A percentile compares a stretch with the other conserved stretches of the same genome.
phyloP scores from a whole-genome alignment of 2,113 vertebrate genomes.

The Labeo catla region DNA sequence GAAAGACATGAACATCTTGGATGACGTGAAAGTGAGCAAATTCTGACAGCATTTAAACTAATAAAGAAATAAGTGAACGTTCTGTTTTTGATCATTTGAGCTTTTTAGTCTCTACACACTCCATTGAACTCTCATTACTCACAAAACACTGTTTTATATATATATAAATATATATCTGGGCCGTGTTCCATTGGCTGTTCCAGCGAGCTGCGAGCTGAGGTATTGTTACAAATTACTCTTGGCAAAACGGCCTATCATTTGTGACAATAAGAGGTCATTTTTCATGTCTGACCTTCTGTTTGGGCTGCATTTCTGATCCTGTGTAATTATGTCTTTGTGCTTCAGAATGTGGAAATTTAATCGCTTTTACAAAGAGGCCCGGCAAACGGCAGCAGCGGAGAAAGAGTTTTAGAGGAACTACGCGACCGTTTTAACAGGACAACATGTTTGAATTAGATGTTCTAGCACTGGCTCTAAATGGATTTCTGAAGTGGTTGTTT shows the following conservation, averaged over 20 bases:
- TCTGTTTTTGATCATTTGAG: background rate
- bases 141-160: background rate
- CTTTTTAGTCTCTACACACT: background rate
- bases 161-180: background rate
- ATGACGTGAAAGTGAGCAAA: background rate
- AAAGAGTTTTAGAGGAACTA: conserved; percentile 70
- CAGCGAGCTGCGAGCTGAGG: background rate
- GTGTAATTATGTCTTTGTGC: conserved; percentile 76
- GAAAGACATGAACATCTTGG: no score
- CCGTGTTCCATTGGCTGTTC: background rate
- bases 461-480: conserved; percentile 76
- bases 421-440: conserved; percentile 75
- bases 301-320: conserved; percentile 67
- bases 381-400: conserved; percentile 67
- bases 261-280: conserved; percentile 68
- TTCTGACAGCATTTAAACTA: background rate
- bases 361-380: conserved; percentile 73
- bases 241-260: conserved; percentile 56
- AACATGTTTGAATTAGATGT: conserved; percentile 82
- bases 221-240: conserved; percentile 55
- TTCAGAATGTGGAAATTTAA: conserved; percentile 66
- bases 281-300: conserved; percentile 50
- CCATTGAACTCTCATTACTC: background rate
- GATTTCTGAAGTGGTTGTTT: conserved; percentile 76
- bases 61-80: background rate